Evolutionary conservation across 2,113 vertebrate genomes (phyloP).

Genomic region (Melierax canorus): DNA sequence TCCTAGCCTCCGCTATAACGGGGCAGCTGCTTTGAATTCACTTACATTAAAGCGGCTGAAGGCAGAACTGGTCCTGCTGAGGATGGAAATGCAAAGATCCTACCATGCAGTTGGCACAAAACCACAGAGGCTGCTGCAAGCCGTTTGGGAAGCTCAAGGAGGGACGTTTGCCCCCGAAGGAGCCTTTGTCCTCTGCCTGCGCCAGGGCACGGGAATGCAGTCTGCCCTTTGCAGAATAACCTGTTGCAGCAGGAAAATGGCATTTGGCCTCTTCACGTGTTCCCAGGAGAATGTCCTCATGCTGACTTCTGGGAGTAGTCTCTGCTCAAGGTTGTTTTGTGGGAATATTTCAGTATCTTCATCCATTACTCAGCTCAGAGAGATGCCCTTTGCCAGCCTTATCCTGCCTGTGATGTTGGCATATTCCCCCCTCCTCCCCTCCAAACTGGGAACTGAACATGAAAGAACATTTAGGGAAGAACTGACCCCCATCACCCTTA

Average conservation of each 20-base stretch:
- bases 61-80: constrained; percentile 5
- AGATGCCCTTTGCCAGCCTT: background rate
- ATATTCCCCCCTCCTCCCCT: background rate
- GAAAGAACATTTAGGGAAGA: background rate
- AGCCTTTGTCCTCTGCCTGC: background rate
- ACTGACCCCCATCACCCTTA: background rate
- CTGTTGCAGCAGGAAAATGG: rapidly evolving
- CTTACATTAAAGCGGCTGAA: background rate
- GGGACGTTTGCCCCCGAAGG: background rate
- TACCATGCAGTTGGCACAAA: background rate
- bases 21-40: constrained; percentile 36
- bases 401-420: background rate
- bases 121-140: background rate
- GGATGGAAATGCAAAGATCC: background rate
- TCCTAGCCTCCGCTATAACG: background rate
- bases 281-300: background rate
- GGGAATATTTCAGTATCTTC: background rate
- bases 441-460: background rate
- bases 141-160: background rate
- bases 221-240: background rate
- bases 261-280: background rate
- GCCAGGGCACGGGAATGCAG: background rate
- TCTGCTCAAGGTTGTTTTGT: background rate
- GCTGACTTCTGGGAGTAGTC: background rate
- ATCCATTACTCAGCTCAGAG: background rate